Evolutionary conservation across 2,888 invertebrate species (phyloP).

Genomic region (Calameuta pallipes): DNA sequence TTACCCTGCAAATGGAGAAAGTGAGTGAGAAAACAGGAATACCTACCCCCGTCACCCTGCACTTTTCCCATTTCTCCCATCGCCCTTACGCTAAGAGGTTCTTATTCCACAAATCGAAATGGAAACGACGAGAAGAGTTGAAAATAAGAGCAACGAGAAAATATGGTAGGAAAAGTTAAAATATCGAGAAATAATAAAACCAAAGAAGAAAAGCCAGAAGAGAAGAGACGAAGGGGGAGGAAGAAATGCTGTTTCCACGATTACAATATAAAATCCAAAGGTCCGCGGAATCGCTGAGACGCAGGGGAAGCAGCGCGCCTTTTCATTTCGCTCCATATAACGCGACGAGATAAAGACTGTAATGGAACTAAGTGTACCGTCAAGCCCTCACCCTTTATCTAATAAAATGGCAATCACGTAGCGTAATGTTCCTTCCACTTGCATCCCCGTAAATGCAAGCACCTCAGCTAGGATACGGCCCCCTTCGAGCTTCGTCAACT

Average conservation of each 20-base stretch:
- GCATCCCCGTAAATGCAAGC: constrained; percentile 29
- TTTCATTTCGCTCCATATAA: constrained; percentile 14
- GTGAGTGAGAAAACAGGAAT: not conserved
- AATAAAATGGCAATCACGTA: constrained; percentile 38
- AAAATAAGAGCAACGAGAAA: not conserved
- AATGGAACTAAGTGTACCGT: not conserved
- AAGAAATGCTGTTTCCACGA: not conserved
- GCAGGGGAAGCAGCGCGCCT: not conserved
- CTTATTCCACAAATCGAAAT: not conserved
- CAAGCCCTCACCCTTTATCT: constrained; percentile 23
- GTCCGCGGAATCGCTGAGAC: not conserved
- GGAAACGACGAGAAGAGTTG: not conserved
- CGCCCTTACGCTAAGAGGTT: not conserved
- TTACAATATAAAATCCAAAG: not conserved
- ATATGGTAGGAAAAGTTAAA: not conserved
- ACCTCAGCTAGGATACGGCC: constrained; percentile 12
- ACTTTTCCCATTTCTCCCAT: not conserved
- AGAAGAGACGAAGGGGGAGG: not conserved
- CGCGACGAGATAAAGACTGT: not conserved
- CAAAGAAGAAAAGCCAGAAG: not conserved
- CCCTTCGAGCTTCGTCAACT: not conserved
- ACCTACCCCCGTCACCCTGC: not conserved
- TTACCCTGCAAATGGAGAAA: not conserved
- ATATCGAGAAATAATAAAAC: not conserved
- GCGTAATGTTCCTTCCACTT: constrained; percentile 29